phyloP scores from a whole-genome alignment of 2,888 invertebrate genomes.

The Ochlodes sylvanus region DNA sequence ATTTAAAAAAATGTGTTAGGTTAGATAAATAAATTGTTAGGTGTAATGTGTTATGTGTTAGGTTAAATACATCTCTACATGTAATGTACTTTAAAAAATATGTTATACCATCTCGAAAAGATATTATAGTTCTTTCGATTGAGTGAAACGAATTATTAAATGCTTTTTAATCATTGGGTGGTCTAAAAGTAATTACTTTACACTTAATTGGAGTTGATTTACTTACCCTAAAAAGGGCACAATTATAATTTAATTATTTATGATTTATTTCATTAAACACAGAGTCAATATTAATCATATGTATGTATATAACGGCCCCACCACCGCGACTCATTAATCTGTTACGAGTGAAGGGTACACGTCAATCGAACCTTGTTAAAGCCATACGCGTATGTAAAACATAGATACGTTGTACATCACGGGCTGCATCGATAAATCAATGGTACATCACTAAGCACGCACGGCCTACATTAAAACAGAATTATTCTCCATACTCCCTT shows the following conservation, averaged over 20 bases:
- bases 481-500: constrained; percentile 73
- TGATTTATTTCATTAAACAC: background rate
- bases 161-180: too few species aligned
- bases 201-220: too few species aligned
- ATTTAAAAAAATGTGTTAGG: too few species aligned
- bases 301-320: background rate
- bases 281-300: background rate
- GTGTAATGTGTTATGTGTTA: too few species aligned
- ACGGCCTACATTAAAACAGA: constrained; percentile 65
- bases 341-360: constrained; percentile 43
- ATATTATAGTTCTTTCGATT: too few species aligned
- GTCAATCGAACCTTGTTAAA: constrained; percentile 55
- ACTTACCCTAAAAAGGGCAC: too few species aligned
- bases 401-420: constrained; percentile 42
- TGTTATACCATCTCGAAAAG: too few species aligned
- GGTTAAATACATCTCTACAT: too few species aligned
- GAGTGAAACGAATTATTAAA: too few species aligned
- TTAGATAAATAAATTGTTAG: too few species aligned
- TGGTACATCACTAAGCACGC: constrained; percentile 60
- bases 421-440: constrained; percentile 66
- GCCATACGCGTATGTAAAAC: constrained; percentile 51
- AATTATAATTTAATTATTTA: background rate
- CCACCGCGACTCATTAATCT: constrained; percentile 40
- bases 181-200: too few species aligned
- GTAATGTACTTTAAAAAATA: too few species aligned